Conservation (phyloP, 2,113 vertebrate genomes). For the Amphiprion ocellaris region DNA sequence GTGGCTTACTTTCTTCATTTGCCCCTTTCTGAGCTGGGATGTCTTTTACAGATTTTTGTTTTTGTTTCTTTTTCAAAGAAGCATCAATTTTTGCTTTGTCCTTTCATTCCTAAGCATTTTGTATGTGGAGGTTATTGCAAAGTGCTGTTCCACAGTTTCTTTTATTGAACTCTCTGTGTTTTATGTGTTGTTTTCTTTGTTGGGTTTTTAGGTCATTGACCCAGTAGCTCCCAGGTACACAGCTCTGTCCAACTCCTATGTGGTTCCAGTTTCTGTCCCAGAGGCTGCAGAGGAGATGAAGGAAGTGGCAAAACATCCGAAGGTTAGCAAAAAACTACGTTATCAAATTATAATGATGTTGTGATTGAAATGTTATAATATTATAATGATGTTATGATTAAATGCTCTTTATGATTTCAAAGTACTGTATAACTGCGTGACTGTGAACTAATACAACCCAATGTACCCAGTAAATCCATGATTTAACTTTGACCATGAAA, state of each 20-base stretch:
- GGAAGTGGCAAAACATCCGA: constrained; percentile 96
- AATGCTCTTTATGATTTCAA: too few relatives aligned
- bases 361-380: too few relatives aligned
- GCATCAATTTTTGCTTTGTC: constrained; percentile 45
- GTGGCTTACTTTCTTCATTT: constrained; percentile 13
- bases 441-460: too few relatives aligned
- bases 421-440: too few relatives aligned
- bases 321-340: constrained; percentile 82
- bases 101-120: constrained; percentile 41
- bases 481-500: too few relatives aligned
- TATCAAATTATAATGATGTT: too few relatives aligned
- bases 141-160: not conserved
- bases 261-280: constrained; percentile 88
- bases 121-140: not conserved
- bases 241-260: constrained; percentile 90
- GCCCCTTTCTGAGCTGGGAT: not conserved
- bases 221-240: constrained; percentile 94
- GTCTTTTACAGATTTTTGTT: not conserved
- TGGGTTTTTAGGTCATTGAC: constrained; percentile 91
- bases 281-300: constrained; percentile 92
- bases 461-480: too few relatives aligned
- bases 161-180: constrained; percentile 12
- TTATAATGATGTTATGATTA: too few relatives aligned
- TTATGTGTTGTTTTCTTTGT: constrained; percentile 27
- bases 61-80: constrained; percentile 10